phyloP scores from a whole-genome alignment of 2,888 invertebrate species.

The Aspidiotus rigidus region DNA sequence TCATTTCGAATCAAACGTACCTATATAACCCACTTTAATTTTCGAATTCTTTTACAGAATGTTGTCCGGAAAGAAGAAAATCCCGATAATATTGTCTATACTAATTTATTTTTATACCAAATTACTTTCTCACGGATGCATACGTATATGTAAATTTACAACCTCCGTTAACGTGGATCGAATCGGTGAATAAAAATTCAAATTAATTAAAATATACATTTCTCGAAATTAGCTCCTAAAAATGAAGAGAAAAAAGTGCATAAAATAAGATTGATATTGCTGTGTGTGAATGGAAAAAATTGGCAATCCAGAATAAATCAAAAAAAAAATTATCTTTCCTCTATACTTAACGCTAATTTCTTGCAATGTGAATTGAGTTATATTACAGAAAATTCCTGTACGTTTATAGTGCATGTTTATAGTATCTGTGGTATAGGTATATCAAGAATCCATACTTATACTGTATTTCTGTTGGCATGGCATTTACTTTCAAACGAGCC shows the following conservation, averaged over 20 bases:
- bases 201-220: background rate
- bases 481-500: too few species aligned
- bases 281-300: constrained; percentile 7
- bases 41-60: constrained; percentile 26
- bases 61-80: constrained; percentile 7
- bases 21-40: constrained; percentile 22
- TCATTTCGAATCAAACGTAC: constrained; percentile 23
- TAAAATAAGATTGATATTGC: constrained; percentile 2
- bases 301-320: constrained; percentile 1
- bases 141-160: background rate
- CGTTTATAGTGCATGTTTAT: too few species aligned
- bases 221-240: background rate
- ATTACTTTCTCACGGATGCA: constrained; percentile 30
- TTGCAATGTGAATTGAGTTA: too few species aligned
- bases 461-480: too few species aligned
- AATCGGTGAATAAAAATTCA: constrained; percentile 10
- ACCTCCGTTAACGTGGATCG: background rate
- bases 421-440: too few species aligned
- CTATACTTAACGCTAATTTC: too few species aligned
- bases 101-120: constrained; percentile 25
- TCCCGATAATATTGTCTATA: constrained; percentile 29
- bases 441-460: too few species aligned
- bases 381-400: too few species aligned
- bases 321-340: background rate
- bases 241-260: background rate